Percentiles rank a stretch among this genome's conserved stretches.
Conservation (phyloP, 2,113 vertebrate species). For the Saimiri boliviensis region DNA sequence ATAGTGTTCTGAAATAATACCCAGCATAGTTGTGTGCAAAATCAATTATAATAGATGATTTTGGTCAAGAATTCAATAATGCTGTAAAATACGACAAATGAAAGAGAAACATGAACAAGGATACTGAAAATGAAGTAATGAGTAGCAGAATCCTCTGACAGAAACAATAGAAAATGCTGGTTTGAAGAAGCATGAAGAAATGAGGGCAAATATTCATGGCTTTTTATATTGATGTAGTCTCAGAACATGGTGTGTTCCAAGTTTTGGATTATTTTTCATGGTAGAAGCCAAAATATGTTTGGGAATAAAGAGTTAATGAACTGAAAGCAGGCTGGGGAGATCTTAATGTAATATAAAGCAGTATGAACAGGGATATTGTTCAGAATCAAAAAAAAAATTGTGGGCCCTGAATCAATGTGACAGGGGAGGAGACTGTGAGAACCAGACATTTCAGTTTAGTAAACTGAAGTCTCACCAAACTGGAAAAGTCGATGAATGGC, state of each 20-base stretch:
- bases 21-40: not conserved
- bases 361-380: conserved; percentile 36
- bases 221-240: not conserved
- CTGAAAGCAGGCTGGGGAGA: conserved; percentile 38
- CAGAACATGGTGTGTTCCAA: not conserved
- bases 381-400: conserved; percentile 10
- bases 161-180: not conserved
- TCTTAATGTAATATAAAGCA: conserved; percentile 37
- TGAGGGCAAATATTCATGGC: not conserved
- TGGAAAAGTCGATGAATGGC: not conserved
- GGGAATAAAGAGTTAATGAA: conserved; percentile 62
- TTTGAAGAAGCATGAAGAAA: not conserved
- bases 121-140: not conserved
- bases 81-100: not conserved
- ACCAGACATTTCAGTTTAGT: not conserved
- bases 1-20: not conserved
- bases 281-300: conserved; percentile 7
- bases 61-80: not conserved
- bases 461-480: not conserved
- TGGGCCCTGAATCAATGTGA: not conserved
- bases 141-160: not conserved
- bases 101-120: not conserved
- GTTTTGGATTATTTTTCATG: conserved; percentile 51
- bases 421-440: not conserved
- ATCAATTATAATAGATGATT: not conserved